Percentiles rank a stretch among this genome's conserved stretches.
phyloP scores from a whole-genome alignment of 2,797 vertebrate genomes.

The Kryptolebias ocellatus region DNA sequence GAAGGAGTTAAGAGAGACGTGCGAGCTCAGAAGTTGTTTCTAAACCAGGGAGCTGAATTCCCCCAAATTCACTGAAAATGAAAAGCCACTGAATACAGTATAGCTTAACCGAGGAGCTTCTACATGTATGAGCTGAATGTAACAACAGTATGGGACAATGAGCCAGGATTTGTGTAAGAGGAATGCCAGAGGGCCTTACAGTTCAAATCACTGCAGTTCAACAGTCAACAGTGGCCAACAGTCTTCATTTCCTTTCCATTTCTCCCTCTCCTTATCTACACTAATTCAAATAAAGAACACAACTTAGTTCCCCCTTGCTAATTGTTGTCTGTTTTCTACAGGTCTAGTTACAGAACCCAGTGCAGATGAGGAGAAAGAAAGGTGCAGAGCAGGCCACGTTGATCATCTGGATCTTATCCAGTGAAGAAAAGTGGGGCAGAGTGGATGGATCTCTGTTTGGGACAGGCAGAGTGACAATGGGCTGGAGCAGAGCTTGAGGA shows the following conservation, averaged over 20 bases:
- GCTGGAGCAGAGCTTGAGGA: constrained; percentile 71
- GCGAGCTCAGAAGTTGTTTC: constrained; percentile 55
- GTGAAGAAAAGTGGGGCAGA: constrained; percentile 75
- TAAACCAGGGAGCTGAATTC: constrained; percentile 61
- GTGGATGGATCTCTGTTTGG: constrained; percentile 77
- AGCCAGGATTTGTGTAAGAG: constrained; percentile 75
- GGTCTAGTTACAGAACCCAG: constrained; percentile 47
- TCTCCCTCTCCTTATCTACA: constrained; percentile 70
- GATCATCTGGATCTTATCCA: constrained; percentile 69
- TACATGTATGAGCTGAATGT: constrained; percentile 59
- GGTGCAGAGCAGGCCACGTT: constrained; percentile 74
- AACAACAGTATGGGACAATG: constrained; percentile 76
- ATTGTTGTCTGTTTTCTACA: constrained; percentile 38
- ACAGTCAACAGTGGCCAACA: constrained; percentile 74
- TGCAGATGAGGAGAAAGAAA: constrained; percentile 77
- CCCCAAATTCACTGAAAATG: constrained; percentile 63
- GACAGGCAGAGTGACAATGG: constrained; percentile 79
- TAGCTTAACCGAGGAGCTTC: constrained; percentile 49
- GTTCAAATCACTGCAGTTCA: constrained; percentile 58
- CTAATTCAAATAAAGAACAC: constrained; percentile 39
- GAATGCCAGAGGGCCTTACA: constrained; percentile 72
- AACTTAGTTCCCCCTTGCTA: constrained; percentile 19
- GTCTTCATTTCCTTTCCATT: constrained; percentile 64
- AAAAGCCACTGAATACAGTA: constrained; percentile 57
- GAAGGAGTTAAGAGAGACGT: constrained; percentile 43